Conservation (phyloP, 2,113 vertebrate genomes). For the Oxygymnocypris stewartii region DNA sequence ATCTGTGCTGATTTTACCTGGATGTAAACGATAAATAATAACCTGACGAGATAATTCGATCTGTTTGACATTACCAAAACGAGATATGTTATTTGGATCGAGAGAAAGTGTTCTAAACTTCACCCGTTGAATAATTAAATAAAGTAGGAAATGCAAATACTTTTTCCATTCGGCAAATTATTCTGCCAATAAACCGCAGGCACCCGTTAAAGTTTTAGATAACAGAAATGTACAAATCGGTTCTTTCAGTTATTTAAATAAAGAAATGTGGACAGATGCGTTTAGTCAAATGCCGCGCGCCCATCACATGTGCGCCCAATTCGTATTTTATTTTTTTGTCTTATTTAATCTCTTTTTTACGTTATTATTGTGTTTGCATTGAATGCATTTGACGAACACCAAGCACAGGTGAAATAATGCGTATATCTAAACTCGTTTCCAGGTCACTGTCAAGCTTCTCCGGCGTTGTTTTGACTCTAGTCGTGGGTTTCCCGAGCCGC, state of each 20-base stretch:
- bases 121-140: neutral
- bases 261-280: neutral
- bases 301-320: too few species aligned
- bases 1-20: neutral
- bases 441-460: slow-evolving; percentile 50
- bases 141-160: neutral
- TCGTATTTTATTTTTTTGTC: neutral
- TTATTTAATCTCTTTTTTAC: neutral
- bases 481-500: slow-evolving; percentile 72
- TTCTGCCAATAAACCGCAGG: neutral
- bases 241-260: neutral
- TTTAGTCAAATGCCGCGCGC: neutral
- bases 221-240: neutral
- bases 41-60: neutral
- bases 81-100: neutral
- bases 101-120: neutral
- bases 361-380: neutral
- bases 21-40: neutral
- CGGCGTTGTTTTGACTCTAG: slow-evolving; percentile 20
- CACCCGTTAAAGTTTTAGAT: neutral
- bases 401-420: neutral
- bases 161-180: neutral
- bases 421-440: slow-evolving; percentile 18
- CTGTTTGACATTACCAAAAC: neutral
- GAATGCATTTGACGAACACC: neutral